Percentiles rank a stretch among this genome's conserved stretches.
phyloP scores from a whole-genome alignment of 2,113 vertebrate genomes.

The Colaptes auratus region DNA sequence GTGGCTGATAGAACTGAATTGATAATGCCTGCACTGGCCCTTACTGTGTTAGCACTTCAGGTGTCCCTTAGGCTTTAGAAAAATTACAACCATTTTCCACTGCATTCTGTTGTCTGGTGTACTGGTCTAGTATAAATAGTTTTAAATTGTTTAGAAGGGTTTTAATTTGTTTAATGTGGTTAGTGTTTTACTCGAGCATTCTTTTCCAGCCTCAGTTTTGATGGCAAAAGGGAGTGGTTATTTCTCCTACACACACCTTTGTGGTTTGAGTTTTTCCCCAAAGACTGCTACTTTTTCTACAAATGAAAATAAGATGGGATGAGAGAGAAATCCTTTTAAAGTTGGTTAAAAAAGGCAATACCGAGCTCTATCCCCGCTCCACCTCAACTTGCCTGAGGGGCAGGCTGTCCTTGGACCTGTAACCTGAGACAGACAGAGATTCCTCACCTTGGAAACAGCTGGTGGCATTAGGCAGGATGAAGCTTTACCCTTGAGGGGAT shows the following conservation, averaged over 20 bases:
- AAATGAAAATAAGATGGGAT: neutral
- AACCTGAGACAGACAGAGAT: neutral
- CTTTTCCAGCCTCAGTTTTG: neutral
- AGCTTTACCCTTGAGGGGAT: neutral
- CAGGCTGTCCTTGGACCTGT: constrained; percentile 37
- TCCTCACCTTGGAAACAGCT: neutral
- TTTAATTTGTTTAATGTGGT: neutral
- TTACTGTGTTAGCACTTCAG: neutral
- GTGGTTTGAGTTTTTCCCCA: neutral
- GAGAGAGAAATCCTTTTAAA: neutral
- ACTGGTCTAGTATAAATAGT: neutral
- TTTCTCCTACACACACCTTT: accelerated
- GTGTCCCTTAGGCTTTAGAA: neutral
- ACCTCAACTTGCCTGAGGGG: neutral
- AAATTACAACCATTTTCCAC: neutral
- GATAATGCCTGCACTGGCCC: neutral
- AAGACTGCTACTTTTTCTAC: neutral
- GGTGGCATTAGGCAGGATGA: neutral
- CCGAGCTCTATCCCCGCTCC: accelerated
- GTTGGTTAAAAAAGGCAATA: neutral
- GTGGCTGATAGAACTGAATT: neutral
- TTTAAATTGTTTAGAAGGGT: neutral
- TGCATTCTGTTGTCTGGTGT: neutral
- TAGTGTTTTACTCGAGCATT: neutral
- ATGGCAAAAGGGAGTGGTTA: neutral